Percentiles rank a stretch among this genome's conserved stretches.
phyloP scores from a whole-genome alignment of 2,113 vertebrate genomes.

The Collichthys lucidus region DNA sequence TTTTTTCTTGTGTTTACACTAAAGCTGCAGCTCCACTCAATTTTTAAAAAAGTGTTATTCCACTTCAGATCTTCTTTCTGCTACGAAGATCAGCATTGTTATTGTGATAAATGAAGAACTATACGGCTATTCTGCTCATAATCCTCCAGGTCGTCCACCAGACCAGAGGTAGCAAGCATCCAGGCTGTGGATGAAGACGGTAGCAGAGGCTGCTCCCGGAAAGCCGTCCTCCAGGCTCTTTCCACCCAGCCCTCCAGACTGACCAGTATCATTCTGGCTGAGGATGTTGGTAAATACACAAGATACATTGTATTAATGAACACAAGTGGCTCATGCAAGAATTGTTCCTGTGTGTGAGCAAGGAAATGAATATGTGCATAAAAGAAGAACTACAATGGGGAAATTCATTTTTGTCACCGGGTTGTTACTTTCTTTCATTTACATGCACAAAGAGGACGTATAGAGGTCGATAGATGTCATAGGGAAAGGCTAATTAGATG shows the following conservation, averaged over 20 bases:
- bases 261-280: conserved; percentile 91
- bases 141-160: conserved; percentile 89
- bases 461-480: not conserved
- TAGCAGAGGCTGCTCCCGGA: conserved; percentile 88
- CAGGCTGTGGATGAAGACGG: conserved; percentile 83
- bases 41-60: not conserved
- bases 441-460: not conserved
- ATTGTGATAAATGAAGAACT: not conserved
- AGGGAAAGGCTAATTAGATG: not conserved
- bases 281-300: conserved; percentile 90
- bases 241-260: conserved; percentile 84
- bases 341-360: not conserved
- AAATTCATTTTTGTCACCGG: not conserved
- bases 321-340: not conserved
- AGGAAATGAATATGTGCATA: not conserved
- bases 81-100: not conserved
- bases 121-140: not conserved
- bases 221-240: conserved; percentile 91
- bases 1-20: not conserved
- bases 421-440: not conserved
- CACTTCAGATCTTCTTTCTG: not conserved
- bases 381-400: not conserved
- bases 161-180: conserved; percentile 94
- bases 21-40: not conserved
- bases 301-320: not conserved